Base-by-base conservation (phyloP, 2,888 invertebrate species). In the Xylota sylvarum region DNA sequence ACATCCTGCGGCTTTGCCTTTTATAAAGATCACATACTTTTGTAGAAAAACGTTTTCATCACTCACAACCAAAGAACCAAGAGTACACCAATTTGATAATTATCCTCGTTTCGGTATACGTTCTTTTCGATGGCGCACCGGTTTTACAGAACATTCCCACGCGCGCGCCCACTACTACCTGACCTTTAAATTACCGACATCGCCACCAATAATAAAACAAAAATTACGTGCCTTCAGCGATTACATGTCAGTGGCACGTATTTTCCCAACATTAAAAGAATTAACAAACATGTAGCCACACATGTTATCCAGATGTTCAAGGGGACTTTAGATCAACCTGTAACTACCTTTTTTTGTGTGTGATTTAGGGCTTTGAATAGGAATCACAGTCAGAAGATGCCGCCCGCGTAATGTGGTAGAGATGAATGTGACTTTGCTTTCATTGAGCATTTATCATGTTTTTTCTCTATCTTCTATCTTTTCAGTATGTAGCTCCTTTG, bases 161-260 rank as follows among this genome's bases (percentile, higher is more conserved):
- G 85, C 84, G 79, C 85, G 85, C 84, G 80, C 85, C 81, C 76
- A 81, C 85, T 81, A 76, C 73, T 85, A 85, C 85, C 81, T 85
- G 85, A 85, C 76, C 81, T 81, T 81, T 85, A 85, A 81, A 81
- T 85, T 81, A 69, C 84, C 79, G 83, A 64, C 79, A 76, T 52
- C 43, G 48, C 72, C 76, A 76, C 46, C 65, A 81, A 52, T 60
- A 74, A 85, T 35, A 69, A 62, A 64, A 69, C 32, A 35, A 72
- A 23, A 83, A 79, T 65, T 85, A 85, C 85, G 85, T 85, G 85
- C 85, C 85, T 76, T 85, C 32, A 60, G 70, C 81, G 76, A 85
- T 81, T 81, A 76, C 85, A 76, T 60, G 76, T 81, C 85, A 70
- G 73, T 85, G 85, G 85, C 85, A 85, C 85, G 85, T 85, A 81